Percentiles rank a stretch among this genome's conserved stretches.
These are phyloP conservation scores for Choloepus didactylus DNA, from an alignment of 2,797 vertebrate genomes.

Conservation along the genomic window DNA sequence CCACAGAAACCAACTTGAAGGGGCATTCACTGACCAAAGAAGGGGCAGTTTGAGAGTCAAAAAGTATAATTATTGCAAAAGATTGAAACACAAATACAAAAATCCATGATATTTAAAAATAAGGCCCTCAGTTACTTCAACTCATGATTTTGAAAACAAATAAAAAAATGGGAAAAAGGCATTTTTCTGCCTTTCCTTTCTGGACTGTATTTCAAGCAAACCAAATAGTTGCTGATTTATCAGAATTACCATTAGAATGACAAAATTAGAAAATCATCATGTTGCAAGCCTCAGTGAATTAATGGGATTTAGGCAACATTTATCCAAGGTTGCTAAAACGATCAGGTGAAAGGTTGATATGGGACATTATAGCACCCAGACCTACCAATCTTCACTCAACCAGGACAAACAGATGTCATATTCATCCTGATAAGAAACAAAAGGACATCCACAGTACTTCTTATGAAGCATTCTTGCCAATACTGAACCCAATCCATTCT, in stretches of 20 bases:
- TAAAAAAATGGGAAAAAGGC: not conserved
- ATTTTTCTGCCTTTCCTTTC: constrained; percentile 34
- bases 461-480: not conserved
- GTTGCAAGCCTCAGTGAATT: not conserved
- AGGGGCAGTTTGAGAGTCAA: not conserved
- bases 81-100: constrained; percentile 28
- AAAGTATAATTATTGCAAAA: constrained; percentile 25
- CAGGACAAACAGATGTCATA: not conserved
- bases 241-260: not conserved
- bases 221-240: not conserved
- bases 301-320: no score
- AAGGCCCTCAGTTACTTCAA: constrained; percentile 26
- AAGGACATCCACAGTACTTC: not conserved
- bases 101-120: not conserved
- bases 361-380: not conserved
- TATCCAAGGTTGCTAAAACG: no score
- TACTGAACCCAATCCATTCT: constrained; percentile 21
- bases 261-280: not conserved
- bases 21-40: not conserved
- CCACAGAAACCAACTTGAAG: not conserved
- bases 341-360: no score
- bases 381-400: constrained; percentile 31
- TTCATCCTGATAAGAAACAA: not conserved
- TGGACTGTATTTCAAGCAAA: constrained; percentile 43
- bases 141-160: constrained; percentile 60